A percentile compares a stretch with the other conserved stretches of the same genome.
These are phyloP conservation scores for Aptenodytes patagonicus DNA, from an alignment of 2,113 vertebrate species.

Conservation along the genomic window DNA sequence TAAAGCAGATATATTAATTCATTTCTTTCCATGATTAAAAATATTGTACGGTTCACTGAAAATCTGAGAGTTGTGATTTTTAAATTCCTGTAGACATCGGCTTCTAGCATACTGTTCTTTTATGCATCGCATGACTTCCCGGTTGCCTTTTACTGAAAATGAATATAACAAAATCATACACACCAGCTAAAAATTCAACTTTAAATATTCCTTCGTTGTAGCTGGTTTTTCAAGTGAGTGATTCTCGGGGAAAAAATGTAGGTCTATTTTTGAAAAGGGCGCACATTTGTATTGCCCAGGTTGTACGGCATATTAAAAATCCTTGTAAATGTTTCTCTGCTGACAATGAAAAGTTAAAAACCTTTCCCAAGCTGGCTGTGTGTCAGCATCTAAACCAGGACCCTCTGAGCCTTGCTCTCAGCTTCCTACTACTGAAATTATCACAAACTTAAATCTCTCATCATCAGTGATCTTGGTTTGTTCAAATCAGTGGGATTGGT, in stretches of 20 bases:
- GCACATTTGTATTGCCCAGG: neutral
- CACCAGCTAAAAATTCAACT: neutral
- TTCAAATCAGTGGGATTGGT: neutral
- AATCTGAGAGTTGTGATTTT: neutral
- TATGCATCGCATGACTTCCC: neutral
- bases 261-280: neutral
- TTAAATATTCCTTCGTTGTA: neutral
- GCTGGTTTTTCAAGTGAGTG: neutral
- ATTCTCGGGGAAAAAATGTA: neutral
- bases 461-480: neutral
- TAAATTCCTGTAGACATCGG: neutral
- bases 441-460: rapidly evolving
- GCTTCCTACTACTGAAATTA: neutral
- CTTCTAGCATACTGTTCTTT: constrained; percentile 17
- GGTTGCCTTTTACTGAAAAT: neutral
- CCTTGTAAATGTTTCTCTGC: neutral
- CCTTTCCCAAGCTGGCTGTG: neutral
- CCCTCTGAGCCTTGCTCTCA: neutral
- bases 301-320: neutral
- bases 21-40: constrained; percentile 8
- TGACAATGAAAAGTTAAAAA: neutral
- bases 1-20: neutral
- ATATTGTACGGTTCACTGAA: neutral
- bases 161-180: neutral
- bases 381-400: neutral